These are phyloP conservation scores for Torymus tubicola DNA, from an alignment of 2,888 invertebrate species.

Conservation along the genomic window DNA sequence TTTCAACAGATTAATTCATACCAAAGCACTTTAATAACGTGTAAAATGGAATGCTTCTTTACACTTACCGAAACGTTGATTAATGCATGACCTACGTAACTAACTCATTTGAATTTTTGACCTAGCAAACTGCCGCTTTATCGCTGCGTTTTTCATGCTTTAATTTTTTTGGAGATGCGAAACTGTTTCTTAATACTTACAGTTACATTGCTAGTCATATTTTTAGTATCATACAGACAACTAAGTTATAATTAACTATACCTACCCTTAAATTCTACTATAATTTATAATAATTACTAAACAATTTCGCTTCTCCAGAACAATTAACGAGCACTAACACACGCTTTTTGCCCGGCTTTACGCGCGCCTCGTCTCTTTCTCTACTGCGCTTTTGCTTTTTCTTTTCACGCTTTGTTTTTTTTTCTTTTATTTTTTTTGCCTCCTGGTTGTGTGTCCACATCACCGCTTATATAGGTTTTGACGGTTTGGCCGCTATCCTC, in stretches of 20 bases:
- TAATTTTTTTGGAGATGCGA: neutral
- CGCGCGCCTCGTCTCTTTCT: neutral
- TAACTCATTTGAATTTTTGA: slow-evolving; percentile 21
- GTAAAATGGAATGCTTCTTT: slow-evolving; percentile 37
- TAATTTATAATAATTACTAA: too few relatives aligned
- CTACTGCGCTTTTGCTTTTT: slow-evolving; percentile 11
- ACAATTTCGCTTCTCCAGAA: neutral
- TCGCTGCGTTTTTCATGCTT: slow-evolving; percentile 22
- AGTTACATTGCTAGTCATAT: too few relatives aligned
- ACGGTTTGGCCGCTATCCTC: slow-evolving; percentile 85
- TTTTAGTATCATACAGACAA: too few relatives aligned
- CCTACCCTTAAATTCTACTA: too few relatives aligned
- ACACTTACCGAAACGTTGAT: slow-evolving; percentile 16
- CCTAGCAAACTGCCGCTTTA: slow-evolving; percentile 20
- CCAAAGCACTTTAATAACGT: slow-evolving; percentile 39
- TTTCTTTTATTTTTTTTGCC: slow-evolving; percentile 61
- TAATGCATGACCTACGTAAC: slow-evolving; percentile 21
- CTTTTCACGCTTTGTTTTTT: slow-evolving; percentile 41
- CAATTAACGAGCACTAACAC: neutral
- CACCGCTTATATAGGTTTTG: slow-evolving; percentile 79
- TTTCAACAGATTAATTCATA: slow-evolving; percentile 28
- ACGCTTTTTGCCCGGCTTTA: slow-evolving; percentile 29
- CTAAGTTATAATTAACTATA: too few relatives aligned
- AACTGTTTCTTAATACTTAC: neutral
- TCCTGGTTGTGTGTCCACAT: slow-evolving; percentile 42